Evolutionary conservation across 2,888 invertebrate genomes (phyloP).

Genomic region (Hydrotaea cyrtoneurina): DNA sequence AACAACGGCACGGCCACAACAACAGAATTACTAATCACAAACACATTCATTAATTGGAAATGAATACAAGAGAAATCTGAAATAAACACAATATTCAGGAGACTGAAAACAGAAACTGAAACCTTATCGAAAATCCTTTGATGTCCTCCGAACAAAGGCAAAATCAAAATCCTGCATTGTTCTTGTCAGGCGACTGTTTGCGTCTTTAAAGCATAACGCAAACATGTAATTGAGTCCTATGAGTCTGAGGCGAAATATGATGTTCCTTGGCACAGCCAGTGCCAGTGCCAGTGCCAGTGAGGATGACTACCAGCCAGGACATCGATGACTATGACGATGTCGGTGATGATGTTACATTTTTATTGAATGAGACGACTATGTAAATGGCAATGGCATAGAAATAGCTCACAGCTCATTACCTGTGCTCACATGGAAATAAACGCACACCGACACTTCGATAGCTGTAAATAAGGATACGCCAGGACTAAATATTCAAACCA

Average conservation of each 20-base stretch:
- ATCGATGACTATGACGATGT: slow-evolving; percentile 9
- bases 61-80: slow-evolving; percentile 6
- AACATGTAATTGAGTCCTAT: slow-evolving; percentile 59
- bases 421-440: neutral
- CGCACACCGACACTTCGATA: neutral
- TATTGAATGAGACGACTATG: slow-evolving; percentile 66
- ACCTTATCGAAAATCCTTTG: slow-evolving; percentile 64
- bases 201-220: slow-evolving; percentile 24
- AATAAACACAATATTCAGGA: neutral
- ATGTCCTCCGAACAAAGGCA: slow-evolving; percentile 54
- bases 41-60: slow-evolving; percentile 26
- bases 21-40: slow-evolving; percentile 39
- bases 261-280: slow-evolving; percentile 41
- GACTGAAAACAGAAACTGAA: slow-evolving; percentile 50
- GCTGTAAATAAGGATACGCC: slow-evolving; percentile 15
- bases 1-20: neutral
- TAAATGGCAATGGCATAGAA: slow-evolving; percentile 68
- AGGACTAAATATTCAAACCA: slow-evolving; percentile 12
- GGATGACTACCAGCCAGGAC: too few species aligned
- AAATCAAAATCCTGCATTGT: slow-evolving; percentile 4
- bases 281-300: too few species aligned
- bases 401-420: slow-evolving; percentile 73
- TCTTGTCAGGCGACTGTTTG: neutral
- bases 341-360: slow-evolving; percentile 61
- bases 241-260: slow-evolving; percentile 65